A percentile compares a stretch with the other conserved stretches of the same genome.
phyloP scores from a whole-genome alignment of 2,797 vertebrate species.

The Anableps anableps region DNA sequence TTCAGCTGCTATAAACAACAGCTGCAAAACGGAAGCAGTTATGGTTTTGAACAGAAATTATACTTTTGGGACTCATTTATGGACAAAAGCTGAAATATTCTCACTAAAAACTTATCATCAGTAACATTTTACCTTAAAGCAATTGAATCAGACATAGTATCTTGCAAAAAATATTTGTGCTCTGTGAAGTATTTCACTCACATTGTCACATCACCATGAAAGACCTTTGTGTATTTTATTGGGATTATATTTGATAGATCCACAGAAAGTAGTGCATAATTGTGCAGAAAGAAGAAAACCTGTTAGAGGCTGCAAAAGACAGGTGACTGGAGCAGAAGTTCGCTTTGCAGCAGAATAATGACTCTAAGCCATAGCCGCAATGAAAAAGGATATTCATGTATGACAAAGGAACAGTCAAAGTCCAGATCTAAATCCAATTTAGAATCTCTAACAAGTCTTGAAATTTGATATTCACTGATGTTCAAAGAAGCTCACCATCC shows the following conservation, averaged over 20 bases:
- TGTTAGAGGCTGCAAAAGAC: not conserved
- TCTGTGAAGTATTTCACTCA: not conserved
- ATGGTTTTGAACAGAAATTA: not conserved
- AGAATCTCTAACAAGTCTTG: not conserved
- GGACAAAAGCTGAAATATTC: conserved; percentile 6
- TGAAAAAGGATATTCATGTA: not conserved
- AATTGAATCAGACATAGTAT: not conserved
- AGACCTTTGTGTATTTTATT: not conserved
- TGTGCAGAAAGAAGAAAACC: not conserved
- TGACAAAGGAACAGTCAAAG: not conserved
- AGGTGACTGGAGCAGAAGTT: not conserved
- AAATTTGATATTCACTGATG: not conserved
- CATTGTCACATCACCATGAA: not conserved
- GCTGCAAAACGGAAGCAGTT: conserved; percentile 18
- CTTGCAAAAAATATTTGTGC: not conserved
- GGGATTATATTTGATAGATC: not conserved
- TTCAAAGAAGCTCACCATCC: not conserved
- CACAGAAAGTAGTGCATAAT: not conserved
- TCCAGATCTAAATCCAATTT: not conserved
- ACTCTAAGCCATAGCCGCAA: not conserved
- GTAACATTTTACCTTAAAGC: not conserved
- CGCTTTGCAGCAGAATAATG: not conserved
- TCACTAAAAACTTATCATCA: conserved; percentile 11
- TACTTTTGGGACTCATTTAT: conserved; percentile 4
- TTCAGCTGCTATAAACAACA: conserved; percentile 9